Conservation (phyloP, 2,888 invertebrate species). For the Adelognathus sp. region DNA sequence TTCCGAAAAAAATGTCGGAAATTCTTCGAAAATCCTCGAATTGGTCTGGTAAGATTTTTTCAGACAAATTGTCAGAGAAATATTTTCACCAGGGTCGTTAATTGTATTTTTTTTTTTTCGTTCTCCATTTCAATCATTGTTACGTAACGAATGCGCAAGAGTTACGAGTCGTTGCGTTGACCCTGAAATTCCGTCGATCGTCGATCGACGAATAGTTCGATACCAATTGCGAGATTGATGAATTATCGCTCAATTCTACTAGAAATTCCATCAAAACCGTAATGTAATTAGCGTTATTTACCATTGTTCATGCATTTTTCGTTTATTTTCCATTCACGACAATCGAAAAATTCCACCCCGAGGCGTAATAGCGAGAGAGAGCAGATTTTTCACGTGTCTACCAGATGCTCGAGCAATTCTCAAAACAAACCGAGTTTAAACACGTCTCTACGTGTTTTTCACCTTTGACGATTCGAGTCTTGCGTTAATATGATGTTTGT, state of each 20-base stretch:
- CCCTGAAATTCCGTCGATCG: conserved; percentile 28
- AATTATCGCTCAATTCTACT: neutral
- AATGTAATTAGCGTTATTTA: neutral
- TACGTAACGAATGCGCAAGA: conserved; percentile 4
- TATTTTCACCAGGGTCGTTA: neutral
- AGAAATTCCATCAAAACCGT: neutral
- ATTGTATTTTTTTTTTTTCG: neutral
- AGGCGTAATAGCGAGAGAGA: neutral
- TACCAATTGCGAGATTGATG: conserved; percentile 11
- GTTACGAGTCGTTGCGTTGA: neutral
- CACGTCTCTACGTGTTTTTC: neutral
- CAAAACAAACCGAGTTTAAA: neutral
- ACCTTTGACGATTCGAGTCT: neutral
- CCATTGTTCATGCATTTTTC: neutral
- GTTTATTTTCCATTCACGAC: neutral
- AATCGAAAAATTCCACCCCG: neutral
- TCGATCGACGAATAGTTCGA: neutral
- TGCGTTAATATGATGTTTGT: conserved; percentile 23
- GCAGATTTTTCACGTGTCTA: conserved; percentile 19
- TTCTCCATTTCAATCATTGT: neutral
- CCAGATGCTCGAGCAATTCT: conserved; percentile 10
- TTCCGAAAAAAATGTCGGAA: too few relatives aligned
- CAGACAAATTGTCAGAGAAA: neutral
- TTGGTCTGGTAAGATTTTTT: too few relatives aligned
- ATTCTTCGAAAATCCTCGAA: too few relatives aligned